Evolutionary conservation across 1,140 invertebrate species (phyloP), one percentile per base, ranked within the genome.

Genomic region (Nymphalis io): DNA sequence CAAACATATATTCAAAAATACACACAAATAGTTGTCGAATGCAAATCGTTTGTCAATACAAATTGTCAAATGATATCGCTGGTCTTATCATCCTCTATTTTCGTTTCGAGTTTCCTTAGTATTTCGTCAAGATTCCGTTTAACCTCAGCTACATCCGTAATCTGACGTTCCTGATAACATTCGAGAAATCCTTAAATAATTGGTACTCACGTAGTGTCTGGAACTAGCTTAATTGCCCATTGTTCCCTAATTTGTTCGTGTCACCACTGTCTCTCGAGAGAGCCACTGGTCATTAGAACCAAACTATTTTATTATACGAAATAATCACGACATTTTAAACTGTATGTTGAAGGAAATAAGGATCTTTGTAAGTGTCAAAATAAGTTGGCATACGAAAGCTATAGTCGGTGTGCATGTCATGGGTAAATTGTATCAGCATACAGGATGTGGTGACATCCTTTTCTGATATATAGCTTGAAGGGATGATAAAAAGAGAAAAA

Each of bases 191-290:
- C 72, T 62, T 70, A 74, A 79, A 76, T 79, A 79, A 82, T 82
- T 79, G 79, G 74, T 60, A 65, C 63, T 70, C 76, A 74, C 74
- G 74, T 78, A 68, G 61, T 69, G 71, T 69, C 72, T 75, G 72
- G 58, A 80, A 75, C 73, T 68, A 73, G 74, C 79, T 77, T 82
- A 82, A 82, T 82, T 82, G 79, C 74, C 75, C 79, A 82, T 82
- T 82, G 80, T 79, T 73, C 78, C 73, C 72, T 80, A 82, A 82
- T 82, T 82, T 82, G 80, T 80, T 79, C 80, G 73, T 76, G 80
- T 82, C 80, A 70, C 78, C 79, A 79, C 80, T 70, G 74, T 70
- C 74, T 73, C 70, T 62, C 15, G 72, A 74, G 76, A 79, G 70
- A 53, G 60, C 74, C 70, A 74, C 67, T 79, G 72, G 77, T 60